These are phyloP conservation scores for Myotis davidii DNA, from an alignment of 2,113 vertebrate species.

Conservation along the genomic window DNA sequence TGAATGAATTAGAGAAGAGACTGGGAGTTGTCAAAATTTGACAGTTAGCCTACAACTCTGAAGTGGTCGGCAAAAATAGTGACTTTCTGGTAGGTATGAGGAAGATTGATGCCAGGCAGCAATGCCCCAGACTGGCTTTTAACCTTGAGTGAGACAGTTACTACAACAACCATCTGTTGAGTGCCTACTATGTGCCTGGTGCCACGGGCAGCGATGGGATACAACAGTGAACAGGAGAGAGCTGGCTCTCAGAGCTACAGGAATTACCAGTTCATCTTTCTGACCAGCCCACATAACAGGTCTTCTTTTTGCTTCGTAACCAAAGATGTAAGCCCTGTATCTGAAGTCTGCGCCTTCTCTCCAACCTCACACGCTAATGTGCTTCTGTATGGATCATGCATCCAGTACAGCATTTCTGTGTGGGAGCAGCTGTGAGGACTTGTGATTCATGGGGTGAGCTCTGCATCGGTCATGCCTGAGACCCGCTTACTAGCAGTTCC, in stretches of 20 bases:
- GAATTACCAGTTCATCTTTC: rapidly evolving
- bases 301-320: background rate
- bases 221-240: rapidly evolving
- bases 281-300: background rate
- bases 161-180: background rate
- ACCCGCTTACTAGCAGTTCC: background rate
- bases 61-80: background rate
- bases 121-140: background rate
- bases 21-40: background rate
- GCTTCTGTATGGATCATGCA: background rate
- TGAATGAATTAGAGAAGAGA: background rate
- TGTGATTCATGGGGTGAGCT: rapidly evolving
- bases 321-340: rapidly evolving
- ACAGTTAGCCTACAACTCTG: background rate
- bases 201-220: rapidly evolving
- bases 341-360: background rate
- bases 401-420: background rate
- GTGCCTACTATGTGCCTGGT: rapidly evolving
- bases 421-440: background rate
- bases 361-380: no score
- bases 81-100: background rate
- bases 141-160: background rate
- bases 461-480: rapidly evolving
- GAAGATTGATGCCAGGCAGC: background rate
- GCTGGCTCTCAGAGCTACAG: background rate